Conservation (phyloP, 2,888 invertebrate species). For the Synanthedon formicaeformis region DNA sequence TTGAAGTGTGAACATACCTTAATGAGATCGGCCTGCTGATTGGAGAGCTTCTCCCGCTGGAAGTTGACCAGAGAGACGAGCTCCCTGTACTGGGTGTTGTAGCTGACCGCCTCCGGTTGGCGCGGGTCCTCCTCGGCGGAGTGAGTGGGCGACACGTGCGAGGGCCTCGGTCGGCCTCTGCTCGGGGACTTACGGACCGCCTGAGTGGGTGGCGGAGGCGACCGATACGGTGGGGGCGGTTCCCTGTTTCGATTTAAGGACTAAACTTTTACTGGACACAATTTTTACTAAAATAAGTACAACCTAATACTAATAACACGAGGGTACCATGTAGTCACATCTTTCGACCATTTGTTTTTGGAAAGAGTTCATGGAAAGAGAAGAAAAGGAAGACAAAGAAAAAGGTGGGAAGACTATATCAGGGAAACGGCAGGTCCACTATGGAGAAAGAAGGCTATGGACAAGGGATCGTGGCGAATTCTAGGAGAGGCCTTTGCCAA, state of each 20-base stretch:
- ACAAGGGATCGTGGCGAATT: no score
- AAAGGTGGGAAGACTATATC: no score
- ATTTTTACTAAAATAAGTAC: no score
- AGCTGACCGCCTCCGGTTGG: conserved; percentile 74
- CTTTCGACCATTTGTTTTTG: no score
- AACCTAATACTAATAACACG: no score
- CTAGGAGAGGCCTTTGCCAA: no score
- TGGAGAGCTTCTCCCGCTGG: conserved; percentile 89
- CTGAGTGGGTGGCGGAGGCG: conserved; percentile 58
- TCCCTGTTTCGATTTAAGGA: conserved; percentile 30
- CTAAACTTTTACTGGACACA: no score
- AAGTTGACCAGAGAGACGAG: conserved; percentile 89
- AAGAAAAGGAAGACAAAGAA: no score
- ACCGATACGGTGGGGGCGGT: conserved; percentile 63
- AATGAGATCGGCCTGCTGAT: conserved; percentile 90
- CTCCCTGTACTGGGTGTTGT: conserved; percentile 83
- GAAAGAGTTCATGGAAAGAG: no score
- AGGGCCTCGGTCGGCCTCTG: conserved; percentile 34
- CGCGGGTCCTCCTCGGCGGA: conserved; percentile 35
- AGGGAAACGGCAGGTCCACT: no score
- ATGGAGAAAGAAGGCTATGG: no score
- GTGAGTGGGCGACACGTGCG: conserved; percentile 60
- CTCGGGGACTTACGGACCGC: conserved; percentile 51
- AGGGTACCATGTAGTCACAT: no score
- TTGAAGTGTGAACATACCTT: conserved; percentile 69